Evolutionary conservation across 1,140 invertebrate genomes (phyloP), one percentile per base, ranked within the genome.

Genomic region (Drosophila grimshawi): DNA sequence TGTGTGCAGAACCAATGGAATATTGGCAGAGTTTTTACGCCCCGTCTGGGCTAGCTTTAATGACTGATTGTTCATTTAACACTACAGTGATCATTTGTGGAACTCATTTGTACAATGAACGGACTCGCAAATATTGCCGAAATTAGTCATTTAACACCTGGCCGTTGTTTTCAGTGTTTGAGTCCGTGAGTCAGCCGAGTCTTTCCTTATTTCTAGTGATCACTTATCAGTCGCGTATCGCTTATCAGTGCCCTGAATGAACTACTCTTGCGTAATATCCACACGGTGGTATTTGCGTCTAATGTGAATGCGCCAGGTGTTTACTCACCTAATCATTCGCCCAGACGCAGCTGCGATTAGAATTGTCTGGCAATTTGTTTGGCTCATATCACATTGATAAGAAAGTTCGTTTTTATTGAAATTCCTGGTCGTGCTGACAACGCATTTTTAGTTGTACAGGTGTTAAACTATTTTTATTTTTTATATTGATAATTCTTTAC

Each of bases 301-400:
- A n/a, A n/a, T 80, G 59, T 39, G 52, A 57, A 4, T 60, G 48
- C 29, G 80, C 66, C 75, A 86, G 78, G 76, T 86, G 78, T 68
- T 69, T 49, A 32, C 2, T 60, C 39, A 43, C 7, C 76, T 82
- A 88, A 86, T 86, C 77, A 53, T 27, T 56, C 7, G 67, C 43
- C 59, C 56, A 35, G n/a, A 35, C 8, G 8, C 53, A 27, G n/a
- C 11, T 7, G 2, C 8, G 60, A 53, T 67, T 61, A 61, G 41
- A 33, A 56, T 62, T 56, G 71, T 69, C 65, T 68, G 30, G 41
- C 51, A 62, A 59, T 49, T 68, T 62, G 41, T 56, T 64, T 37
- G 33, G 29, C 30, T 52, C 19, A 5, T 30, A 30, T 5, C 2
- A 5, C 10, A 19, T 11, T 30, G 57, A 73, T 73, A 67, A 60